Conservation (phyloP, 2,888 invertebrate species). For the Epirrita christyi region DNA sequence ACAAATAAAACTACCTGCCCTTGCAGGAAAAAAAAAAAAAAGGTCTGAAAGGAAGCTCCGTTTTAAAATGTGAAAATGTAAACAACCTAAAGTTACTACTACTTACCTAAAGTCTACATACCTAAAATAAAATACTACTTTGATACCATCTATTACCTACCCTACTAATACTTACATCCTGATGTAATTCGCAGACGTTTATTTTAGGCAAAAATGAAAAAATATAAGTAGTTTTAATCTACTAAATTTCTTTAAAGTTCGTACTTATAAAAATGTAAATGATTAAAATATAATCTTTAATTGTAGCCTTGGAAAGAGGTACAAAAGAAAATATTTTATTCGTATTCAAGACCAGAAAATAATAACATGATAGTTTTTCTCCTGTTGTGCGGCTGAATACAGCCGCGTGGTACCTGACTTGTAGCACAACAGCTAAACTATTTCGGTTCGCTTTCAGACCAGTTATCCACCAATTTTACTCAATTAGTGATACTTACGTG, state of each 20-base stretch:
- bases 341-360: no score
- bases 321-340: no score
- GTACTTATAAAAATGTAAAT: no score
- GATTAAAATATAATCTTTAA: no score
- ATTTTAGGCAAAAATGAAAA: slow-evolving; percentile 18
- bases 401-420: no score
- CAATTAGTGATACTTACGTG: slow-evolving; percentile 83
- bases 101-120: slow-evolving; percentile 5
- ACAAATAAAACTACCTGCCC: slow-evolving; percentile 7
- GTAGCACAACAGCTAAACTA: no score
- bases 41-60: slow-evolving; percentile 14
- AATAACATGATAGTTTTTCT: no score
- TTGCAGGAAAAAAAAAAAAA: no score
- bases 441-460: no score
- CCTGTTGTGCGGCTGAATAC: no score
- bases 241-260: neutral
- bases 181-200: slow-evolving; percentile 16
- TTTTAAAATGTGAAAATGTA: neutral
- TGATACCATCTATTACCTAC: neutral
- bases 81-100: neutral
- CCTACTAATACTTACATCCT: slow-evolving; percentile 22
- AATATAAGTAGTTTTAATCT: neutral
- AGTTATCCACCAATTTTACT: no score
- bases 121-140: slow-evolving; percentile 1
- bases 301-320: no score